These are phyloP conservation scores for Petrolisthes cinctipes DNA, from an alignment of 2,888 invertebrate genomes.

Conservation along the genomic window DNA sequence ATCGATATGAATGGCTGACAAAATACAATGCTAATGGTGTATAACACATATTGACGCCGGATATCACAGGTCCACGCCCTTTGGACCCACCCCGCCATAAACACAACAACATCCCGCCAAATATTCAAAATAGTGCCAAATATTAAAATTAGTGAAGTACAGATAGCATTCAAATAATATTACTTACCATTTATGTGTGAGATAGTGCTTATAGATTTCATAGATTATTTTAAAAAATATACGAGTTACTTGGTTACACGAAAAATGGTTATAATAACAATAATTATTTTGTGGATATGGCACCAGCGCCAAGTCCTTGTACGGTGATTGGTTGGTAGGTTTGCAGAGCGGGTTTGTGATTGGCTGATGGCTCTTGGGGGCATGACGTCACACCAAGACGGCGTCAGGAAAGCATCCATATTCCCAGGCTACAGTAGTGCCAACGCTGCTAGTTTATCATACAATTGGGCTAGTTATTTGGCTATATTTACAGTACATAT, in stretches of 20 bases:
- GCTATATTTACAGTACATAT: no score
- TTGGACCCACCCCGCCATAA: background rate
- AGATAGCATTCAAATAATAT: no score
- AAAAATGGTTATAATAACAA: background rate
- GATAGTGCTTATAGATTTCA: no score
- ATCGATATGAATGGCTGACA: background rate
- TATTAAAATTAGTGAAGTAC: background rate
- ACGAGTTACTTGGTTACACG: background rate
- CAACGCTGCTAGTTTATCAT: no score
- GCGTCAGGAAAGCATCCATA: no score
- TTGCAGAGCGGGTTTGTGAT: background rate
- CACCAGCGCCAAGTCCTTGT: background rate
- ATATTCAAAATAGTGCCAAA: background rate
- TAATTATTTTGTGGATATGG: background rate
- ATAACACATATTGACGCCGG: background rate
- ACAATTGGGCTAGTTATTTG: no score
- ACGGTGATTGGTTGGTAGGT: background rate
- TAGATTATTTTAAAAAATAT: no score
- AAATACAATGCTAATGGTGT: background rate
- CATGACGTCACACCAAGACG: no score
- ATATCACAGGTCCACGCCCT: background rate
- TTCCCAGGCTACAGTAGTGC: no score
- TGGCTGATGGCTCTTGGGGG: background rate
- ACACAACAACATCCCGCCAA: background rate
- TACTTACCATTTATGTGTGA: no score